Evolutionary conservation across 2,113 vertebrate species (phyloP).

Genomic region (Porphyrio hochstetteri): DNA sequence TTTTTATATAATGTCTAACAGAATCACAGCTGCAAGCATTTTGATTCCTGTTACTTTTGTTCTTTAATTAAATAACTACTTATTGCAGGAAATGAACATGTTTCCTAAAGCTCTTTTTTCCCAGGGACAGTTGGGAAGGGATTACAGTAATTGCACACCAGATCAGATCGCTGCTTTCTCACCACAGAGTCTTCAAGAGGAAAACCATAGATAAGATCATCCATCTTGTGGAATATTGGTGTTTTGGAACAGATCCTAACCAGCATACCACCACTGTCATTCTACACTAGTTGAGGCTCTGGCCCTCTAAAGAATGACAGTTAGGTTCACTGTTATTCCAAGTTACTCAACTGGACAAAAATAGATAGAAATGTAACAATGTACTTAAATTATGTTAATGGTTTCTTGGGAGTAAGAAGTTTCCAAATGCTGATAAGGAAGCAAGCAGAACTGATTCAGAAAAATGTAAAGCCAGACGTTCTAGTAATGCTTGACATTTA

Average conservation of each 20-base stretch:
- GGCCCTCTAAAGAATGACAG: background rate
- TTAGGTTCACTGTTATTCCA: background rate
- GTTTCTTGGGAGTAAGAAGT: background rate
- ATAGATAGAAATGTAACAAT: background rate
- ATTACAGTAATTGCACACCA: background rate
- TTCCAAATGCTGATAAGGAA: background rate
- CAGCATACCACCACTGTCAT: background rate
- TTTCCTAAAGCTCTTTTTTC: slow-evolving; percentile 27
- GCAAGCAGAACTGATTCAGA: background rate
- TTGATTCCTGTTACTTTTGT: slow-evolving; percentile 82
- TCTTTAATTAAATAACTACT: slow-evolving; percentile 84
- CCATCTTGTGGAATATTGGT: background rate
- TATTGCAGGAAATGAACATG: slow-evolving; percentile 74
- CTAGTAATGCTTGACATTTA: background rate
- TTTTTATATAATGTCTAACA: slow-evolving; percentile 81
- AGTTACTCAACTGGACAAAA: background rate
- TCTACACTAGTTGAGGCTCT: background rate
- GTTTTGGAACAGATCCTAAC: background rate
- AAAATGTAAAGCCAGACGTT: background rate
- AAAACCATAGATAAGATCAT: background rate
- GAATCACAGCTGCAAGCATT: slow-evolving; percentile 76
- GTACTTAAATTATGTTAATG: background rate
- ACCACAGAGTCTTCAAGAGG: background rate
- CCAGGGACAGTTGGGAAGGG: background rate
- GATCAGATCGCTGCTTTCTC: background rate